Evolutionary conservation across 2,797 vertebrate genomes (phyloP), one percentile per base, ranked within the genome.

Genomic region (Hippocampus kuda): DNA sequence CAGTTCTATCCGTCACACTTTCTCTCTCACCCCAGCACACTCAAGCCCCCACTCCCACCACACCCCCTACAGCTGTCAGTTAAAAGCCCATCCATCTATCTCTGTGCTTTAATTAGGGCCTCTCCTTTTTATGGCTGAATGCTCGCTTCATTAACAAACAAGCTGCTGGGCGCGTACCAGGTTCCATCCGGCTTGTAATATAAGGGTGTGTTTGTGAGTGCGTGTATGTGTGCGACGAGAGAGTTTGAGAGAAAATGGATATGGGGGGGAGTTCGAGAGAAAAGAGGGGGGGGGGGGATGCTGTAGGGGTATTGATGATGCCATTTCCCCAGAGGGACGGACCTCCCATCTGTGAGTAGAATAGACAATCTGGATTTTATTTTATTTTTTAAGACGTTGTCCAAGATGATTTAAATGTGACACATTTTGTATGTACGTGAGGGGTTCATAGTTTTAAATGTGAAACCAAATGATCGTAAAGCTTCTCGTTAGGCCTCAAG

Each of bases 261-360:
- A 83, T 81, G 87, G 81, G 82, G 80, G 77, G 6, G 0, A 6
- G 22, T 9, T 73, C 67, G 11, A 76, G 73, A 30, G 30, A 34
- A 77, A 75, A 53, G 77, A 2, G 20, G 75, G 74, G 72, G 84
- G 85, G 80, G 87, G 84, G 83, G 81, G 77, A 78, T 81, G 83
- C 85, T 85, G 80, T 15, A 77, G 82, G 85, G 83, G 62, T 77
- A 80, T 83, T 85, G 79, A 80, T 88, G 87, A 90, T 27, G 86
- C 60, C 80, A 83, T 83, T 83, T 87, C 84, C 84, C 56, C 60
- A 26, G 73, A 74, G 84, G 78, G 75, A 70, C 70, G 81, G 81
- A 76, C 84, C 82, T 86, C 81, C 85, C 87, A 87, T 89, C 87
- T 89, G 84, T 84, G 84, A 81, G 77, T 56, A 67, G 75, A 81